These are phyloP conservation scores for Drosophila mettleri DNA, from an alignment of 2,888 invertebrate genomes.

Conservation along the genomic window DNA sequence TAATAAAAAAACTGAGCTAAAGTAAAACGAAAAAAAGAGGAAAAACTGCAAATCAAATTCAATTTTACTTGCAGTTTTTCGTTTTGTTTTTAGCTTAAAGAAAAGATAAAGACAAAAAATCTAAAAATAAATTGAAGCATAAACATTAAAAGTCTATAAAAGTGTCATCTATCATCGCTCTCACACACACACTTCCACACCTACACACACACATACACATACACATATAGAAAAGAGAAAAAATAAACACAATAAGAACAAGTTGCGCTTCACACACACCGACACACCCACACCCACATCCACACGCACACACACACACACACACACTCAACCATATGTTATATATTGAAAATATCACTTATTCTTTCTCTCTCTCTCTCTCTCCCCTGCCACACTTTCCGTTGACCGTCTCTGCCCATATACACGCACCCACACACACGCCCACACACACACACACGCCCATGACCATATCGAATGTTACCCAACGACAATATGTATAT, in stretches of 20 bases:
- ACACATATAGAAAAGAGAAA: conserved; percentile 13
- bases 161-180: conserved; percentile 64
- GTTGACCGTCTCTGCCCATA: conserved; percentile 36
- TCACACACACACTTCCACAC: conserved; percentile 49
- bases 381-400: conserved; percentile 32
- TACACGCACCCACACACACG: conserved; percentile 26
- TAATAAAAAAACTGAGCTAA: background rate
- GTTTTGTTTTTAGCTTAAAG: background rate
- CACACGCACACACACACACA: conserved; percentile 21
- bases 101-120: conserved; percentile 9
- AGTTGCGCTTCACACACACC: conserved; percentile 50
- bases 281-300: conserved; percentile 14
- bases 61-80: conserved; percentile 30
- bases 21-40: conserved; percentile 12
- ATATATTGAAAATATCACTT: conserved; percentile 53
- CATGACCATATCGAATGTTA: conserved; percentile 42
- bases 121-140: conserved; percentile 45
- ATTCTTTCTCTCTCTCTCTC: conserved; percentile 54
- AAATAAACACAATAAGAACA: conserved; percentile 35
- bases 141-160: conserved; percentile 59
- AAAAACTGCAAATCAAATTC: conserved; percentile 16
- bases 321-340: conserved; percentile 35
- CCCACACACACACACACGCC: conserved; percentile 35
- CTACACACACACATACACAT: conserved; percentile 33
- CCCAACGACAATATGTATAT: conserved; percentile 33